Evolutionary conservation across 2,797 vertebrate genomes (phyloP), one percentile per base, ranked within the genome.

Genomic region (Bradypus variegatus): DNA sequence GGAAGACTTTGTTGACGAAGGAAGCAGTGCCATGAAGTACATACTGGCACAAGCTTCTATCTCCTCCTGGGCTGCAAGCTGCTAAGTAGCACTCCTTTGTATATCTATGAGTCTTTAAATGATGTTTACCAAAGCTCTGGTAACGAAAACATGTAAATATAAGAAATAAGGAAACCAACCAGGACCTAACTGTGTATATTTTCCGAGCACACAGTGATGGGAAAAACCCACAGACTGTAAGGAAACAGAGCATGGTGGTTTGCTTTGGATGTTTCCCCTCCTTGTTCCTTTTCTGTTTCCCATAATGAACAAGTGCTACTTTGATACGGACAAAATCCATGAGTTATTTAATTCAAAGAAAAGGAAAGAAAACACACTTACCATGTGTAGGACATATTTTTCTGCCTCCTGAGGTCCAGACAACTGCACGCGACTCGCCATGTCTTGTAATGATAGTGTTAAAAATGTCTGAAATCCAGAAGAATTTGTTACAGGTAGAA

Each of bases 301-400:
- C 18, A 70, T 11, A 69, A 76, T 12, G 16, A 93, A 94, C 58
- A 90, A 10, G 12, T 25, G 6, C 45, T 62, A 85, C 14, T 72
- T 84, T 77, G 53, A 53, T 13, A 82, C 60, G 60, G 58, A 94
- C 36, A 86, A 53, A 84, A 33, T 19, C 19, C 27, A 50, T 67
- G 27, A 53, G 2, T 60, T 50, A 53, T 2, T 60, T 41, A 58
- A 58, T 50, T 53, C 36, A 76, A 45, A 50, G 50, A 14, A 50
- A 50, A 50, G 50, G 45, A 85, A 53, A 11, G 33, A 73, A 82
- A 72, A 31, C 64, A 38, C 5, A 95, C 98, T 98, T 97, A 99
- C 99, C 99, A 99, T 99, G 97, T 99, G 99, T 91, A 99, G 98
- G 97, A 99, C 98, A 1, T 99, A 99, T 97, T 99, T 99, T 97